Evolutionary conservation across 2,797 vertebrate genomes (phyloP).

Genomic region (Bradypodion pumilum): DNA sequence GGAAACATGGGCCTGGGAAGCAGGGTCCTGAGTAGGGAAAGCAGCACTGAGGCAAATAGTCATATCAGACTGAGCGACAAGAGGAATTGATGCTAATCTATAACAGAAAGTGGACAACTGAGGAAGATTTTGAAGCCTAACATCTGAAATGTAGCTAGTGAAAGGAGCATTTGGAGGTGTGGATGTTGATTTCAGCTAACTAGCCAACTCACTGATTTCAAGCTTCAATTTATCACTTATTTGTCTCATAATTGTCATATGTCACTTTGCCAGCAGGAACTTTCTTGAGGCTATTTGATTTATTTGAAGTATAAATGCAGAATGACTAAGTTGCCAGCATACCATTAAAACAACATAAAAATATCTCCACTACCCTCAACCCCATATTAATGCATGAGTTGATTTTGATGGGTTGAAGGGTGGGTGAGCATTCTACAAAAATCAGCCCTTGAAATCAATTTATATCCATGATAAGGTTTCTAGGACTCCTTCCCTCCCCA

Average conservation of each 20-base stretch:
- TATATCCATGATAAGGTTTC: slow-evolving; percentile 30
- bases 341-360: slow-evolving; percentile 70
- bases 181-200: not conserved
- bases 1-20: not conserved
- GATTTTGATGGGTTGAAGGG: slow-evolving; percentile 71
- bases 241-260: slow-evolving; percentile 71
- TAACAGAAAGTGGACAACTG: not conserved
- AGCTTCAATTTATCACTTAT: slow-evolving; percentile 61
- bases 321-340: slow-evolving; percentile 71
- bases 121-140: not conserved
- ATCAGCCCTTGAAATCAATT: slow-evolving; percentile 53
- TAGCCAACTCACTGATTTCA: not conserved
- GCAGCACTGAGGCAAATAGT: not conserved
- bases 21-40: not conserved
- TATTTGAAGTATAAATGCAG: slow-evolving; percentile 70
- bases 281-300: slow-evolving; percentile 70
- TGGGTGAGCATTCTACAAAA: slow-evolving; percentile 64
- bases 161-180: not conserved
- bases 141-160: not conserved
- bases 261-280: slow-evolving; percentile 76
- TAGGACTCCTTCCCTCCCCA: slow-evolving; percentile 36
- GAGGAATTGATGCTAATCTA: not conserved
- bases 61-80: not conserved
- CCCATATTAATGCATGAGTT: slow-evolving; percentile 66
- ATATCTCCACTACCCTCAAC: slow-evolving; percentile 37